Conservation (phyloP, 2,113 vertebrate genomes). For the Rhea pennata region DNA sequence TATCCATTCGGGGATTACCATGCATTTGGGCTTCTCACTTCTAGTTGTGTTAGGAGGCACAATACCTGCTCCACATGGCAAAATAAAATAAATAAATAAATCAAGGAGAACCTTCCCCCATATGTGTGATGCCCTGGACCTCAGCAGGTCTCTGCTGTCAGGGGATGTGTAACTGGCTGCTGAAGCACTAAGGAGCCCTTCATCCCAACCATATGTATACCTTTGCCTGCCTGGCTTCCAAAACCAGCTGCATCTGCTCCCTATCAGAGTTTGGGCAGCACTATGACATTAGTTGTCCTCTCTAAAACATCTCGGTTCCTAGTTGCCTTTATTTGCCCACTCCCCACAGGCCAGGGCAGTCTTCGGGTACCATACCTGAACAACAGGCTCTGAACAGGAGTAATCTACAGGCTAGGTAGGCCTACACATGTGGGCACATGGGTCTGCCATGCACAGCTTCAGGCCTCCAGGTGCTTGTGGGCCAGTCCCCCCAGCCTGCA, state of each 20-base stretch:
- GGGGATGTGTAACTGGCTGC: neutral
- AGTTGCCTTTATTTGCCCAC: neutral
- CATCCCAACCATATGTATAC: no score
- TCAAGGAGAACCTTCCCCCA: neutral
- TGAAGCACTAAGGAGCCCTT: neutral
- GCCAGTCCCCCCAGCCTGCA: no score
- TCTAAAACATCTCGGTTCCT: neutral
- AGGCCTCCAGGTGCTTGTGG: no score
- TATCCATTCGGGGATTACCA: rapidly evolving
- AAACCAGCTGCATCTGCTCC: neutral
- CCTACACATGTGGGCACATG: no score
- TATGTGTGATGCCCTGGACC: neutral
- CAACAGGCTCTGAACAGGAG: no score
- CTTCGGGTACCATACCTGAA: no score
- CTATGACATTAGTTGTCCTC: neutral
- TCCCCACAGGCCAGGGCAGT: no score
- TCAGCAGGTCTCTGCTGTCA: neutral
- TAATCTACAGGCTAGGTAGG: no score
- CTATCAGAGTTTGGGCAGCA: neutral
- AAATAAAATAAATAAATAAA: neutral
- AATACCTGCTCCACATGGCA: neutral
- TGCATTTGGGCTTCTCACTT: neutral
- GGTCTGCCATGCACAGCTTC: no score
- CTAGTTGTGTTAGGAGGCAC: neutral
- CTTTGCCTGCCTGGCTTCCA: no score